Base-by-base conservation (phyloP, 2,888 invertebrate species). In the Athetis lepigone region DNA sequence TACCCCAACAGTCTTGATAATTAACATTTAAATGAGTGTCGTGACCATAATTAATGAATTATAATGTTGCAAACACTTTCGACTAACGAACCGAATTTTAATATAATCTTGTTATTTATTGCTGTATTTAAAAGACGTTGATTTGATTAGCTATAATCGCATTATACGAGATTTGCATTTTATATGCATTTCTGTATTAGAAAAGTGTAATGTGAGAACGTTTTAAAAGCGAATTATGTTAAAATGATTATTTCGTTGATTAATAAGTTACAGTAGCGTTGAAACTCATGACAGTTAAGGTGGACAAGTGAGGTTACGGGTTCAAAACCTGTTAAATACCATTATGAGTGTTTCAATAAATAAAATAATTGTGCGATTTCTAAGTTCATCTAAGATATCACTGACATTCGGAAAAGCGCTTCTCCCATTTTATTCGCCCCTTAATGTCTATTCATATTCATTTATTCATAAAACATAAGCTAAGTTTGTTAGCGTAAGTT, bases 91-190 rank as follows among this genome's bases (percentile, higher is more conserved):
- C 25, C 21, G 13, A 60, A 76, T 46, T 23, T n/a, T 23, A 29
- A 62, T 62, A 57, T 59, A 77, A 55, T 60, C 46, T 8, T 37
- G 6, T 58, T 63, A 75, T 71, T 80, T 78, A 78, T 56, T n/a
- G 56, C 50, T 40, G 36, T 8, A 43, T 36, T 36, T 77, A 52
- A 47, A 50, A 56, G 25, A 54, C 23, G 27, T 16, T 66, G 58
- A 66, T 68, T 74, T 65, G 52, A 77, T 78, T 73, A 69, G 39
- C n/a, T 46, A 29, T 64, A 66, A 68, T 70, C 47, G 46, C 40
- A 67, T 67, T 65, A 65, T 58, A 63, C 36, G 23, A 50, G n/a
- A 65, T 75, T 77, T 52, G 56, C 63, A 74, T 75, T 40, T 59
- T 43, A 43, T 56, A 57, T 63, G 54, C 56, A 55, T 77, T 45